phyloP scores from a whole-genome alignment of 2,888 invertebrate genomes.

The Agonopterix heracliana region DNA sequence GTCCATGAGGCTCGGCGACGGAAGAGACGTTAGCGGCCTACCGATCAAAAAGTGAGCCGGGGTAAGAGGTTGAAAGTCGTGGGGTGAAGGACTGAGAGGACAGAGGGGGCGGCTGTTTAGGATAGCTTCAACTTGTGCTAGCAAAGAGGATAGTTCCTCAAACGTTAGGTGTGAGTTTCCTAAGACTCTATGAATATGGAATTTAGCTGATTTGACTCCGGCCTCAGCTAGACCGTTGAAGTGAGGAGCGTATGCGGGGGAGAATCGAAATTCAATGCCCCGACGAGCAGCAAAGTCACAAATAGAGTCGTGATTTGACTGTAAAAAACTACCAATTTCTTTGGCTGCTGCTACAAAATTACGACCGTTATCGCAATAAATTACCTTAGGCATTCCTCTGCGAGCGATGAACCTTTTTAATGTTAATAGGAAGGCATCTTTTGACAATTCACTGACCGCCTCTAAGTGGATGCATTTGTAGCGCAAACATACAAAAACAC shows the following conservation, averaged over 20 bases:
- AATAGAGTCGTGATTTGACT: not conserved
- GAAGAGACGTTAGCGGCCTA: conserved; percentile 7
- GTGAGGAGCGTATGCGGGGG: conserved; percentile 4
- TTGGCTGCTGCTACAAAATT: not conserved
- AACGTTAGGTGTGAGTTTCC: conserved; percentile 7
- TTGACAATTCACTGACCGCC: conserved; percentile 6
- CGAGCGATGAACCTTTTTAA: conserved; percentile 9
- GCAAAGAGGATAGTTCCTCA: conserved; percentile 2
- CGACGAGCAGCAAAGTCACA: not conserved
- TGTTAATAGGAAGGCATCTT: conserved; percentile 5
- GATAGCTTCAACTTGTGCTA: conserved; percentile 4
- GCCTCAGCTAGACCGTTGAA: conserved; percentile 1
- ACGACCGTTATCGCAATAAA: not conserved
- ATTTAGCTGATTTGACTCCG: conserved; percentile 4
- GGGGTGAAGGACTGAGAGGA: conserved; percentile 4
- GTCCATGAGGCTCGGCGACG: not conserved
- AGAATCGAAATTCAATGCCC: conserved; percentile 1
- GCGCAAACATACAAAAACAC: conserved; percentile 10
- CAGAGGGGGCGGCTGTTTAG: conserved; percentile 4
- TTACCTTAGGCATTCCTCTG: conserved; percentile 5
- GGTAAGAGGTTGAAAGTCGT: conserved; percentile 3
- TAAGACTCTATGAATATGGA: conserved; percentile 7
- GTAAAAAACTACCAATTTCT: not conserved
- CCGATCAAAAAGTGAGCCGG: conserved; percentile 7
- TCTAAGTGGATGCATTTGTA: conserved; percentile 10